Evolutionary conservation across 2,797 vertebrate genomes (phyloP), one percentile per base, ranked within the genome.

Genomic region (Octomys mimax): DNA sequence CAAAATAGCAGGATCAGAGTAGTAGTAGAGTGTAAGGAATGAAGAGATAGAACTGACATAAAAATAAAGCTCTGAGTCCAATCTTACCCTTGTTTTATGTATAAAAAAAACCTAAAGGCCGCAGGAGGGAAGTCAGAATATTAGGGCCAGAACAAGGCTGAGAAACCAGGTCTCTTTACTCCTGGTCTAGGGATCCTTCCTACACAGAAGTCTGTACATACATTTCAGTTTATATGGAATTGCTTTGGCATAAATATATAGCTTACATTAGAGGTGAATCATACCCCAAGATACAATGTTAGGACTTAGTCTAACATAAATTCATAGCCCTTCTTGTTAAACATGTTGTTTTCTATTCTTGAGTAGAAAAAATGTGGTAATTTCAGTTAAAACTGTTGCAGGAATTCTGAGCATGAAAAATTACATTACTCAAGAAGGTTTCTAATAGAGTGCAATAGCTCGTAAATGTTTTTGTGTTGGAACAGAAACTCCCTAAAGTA

Each of bases 401-500:
- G 80, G n/a, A 94, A 92, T 81, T 94, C 87, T 24, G 42, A 90
- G 64, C 61, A 73, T 89, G 42, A 6, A 33, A 96, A 79, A 89
- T 83, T 9, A 86, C 39, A 22, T 84, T 92, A 73, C 68, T 85
- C 70, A 62, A 62, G 78, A 91, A 96, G 66, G 61, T n/a, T 96
- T 95, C 71, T 89, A 92, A 89, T 66, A 84, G 61, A 39, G 68
- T 16, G 33, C 94, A 96, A 92, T 75, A 82, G 75, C 79, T 92
- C 24, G 70, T 78, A 91, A 85, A 91, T 5, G 10, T 61, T 92
- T 54, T 81, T 89, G 26, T 89, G 26, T 81, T 88, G 96, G 73
- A 92, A 92, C 22, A 92, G 89, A 95, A 96, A 84, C 52, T 82
- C 78, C n/a, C 64, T 78, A 89, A 95, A 92, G 90, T 84, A 95